Evolutionary conservation across 2,797 vertebrate species (phyloP).

Genomic region (Myotis pilosus): DNA sequence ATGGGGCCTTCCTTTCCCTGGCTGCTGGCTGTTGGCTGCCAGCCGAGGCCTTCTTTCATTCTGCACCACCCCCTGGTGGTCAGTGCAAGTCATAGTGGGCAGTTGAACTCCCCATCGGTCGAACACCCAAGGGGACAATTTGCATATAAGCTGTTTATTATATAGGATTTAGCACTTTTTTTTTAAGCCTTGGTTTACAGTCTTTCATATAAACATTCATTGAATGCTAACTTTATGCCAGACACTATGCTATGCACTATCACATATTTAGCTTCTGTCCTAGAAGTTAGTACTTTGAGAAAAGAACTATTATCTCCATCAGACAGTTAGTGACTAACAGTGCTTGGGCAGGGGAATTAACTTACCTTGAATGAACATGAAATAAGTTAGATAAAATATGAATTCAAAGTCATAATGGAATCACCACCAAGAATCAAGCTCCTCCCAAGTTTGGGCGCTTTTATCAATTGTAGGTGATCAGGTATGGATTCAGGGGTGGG

Average conservation of each 20-base stretch:
- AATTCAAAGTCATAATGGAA: neutral
- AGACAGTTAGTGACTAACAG: neutral
- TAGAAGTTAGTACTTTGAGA: neutral
- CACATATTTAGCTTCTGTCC: neutral
- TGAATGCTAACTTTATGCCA: neutral
- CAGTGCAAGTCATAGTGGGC: too few relatives aligned
- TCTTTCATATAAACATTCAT: neutral
- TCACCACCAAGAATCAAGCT: neutral
- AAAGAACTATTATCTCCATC: neutral
- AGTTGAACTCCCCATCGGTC: too few relatives aligned
- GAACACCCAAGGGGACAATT: too few relatives aligned
- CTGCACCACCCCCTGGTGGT: too few relatives aligned
- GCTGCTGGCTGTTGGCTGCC: too few relatives aligned
- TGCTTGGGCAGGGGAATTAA: neutral
- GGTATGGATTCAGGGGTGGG: too few relatives aligned
- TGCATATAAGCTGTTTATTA: too few relatives aligned
- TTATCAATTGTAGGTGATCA: neutral
- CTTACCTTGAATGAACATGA: neutral
- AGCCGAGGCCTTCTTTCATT: too few relatives aligned
- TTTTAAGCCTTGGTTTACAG: neutral
- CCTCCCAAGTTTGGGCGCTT: neutral
- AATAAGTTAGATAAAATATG: neutral
- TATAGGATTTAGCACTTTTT: neutral
- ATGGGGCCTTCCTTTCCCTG: too few relatives aligned
- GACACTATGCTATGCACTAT: accelerated